Base-by-base conservation (phyloP, 2,113 vertebrate genomes). In the Hypomesus transpacificus region DNA sequence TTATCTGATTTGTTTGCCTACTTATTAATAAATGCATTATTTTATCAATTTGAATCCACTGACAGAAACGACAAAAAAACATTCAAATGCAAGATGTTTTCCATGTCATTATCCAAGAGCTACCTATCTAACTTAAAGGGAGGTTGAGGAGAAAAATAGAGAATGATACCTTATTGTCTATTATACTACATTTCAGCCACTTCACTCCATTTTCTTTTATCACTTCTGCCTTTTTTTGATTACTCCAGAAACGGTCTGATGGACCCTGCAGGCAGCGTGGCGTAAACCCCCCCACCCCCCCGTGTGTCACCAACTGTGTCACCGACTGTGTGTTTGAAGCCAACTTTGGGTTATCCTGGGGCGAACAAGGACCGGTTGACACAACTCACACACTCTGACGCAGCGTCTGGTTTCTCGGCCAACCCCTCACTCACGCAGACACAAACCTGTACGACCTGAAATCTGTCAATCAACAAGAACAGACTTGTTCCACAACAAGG, bases 401-500 rank as follows among this genome's bases (percentile, higher is more conserved):
- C 2, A 66, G 14, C 1, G 68, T 76, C 56, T 73, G 74, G 65
- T 62, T 80, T 7, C 69, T 3, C 21, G 39, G 31, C 67, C 21
- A 20, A 66, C 28, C 39, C 24, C 50, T 21, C 39, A 46, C 39
- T 46, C 39, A 46, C 39, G 39, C 39, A 46, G 39, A 46, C 39
- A 79, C 50, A 66, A 88, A 87, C 87, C 85, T 57, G 84, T 71
- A 77, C 3, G 3, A 85, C 87, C 71, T 58, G 84, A 75, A 84
- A 77, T 20, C 77, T 34, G 77, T 77, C 75, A 80, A 8, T 78
- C 82, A 76, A 11, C 24, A 4, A 51, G 68, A 34, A 28, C 31
- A 0, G 75, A 82, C 80, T 78, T 77, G 80, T 74, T 22, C 34
- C 63, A 20, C 39, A 31, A 74, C 78, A 46, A 68, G 69, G 34